A percentile compares a stretch with the other conserved stretches of the same genome.
Conservation (phyloP, 2,888 invertebrate species). For the Nysson spinosus region DNA sequence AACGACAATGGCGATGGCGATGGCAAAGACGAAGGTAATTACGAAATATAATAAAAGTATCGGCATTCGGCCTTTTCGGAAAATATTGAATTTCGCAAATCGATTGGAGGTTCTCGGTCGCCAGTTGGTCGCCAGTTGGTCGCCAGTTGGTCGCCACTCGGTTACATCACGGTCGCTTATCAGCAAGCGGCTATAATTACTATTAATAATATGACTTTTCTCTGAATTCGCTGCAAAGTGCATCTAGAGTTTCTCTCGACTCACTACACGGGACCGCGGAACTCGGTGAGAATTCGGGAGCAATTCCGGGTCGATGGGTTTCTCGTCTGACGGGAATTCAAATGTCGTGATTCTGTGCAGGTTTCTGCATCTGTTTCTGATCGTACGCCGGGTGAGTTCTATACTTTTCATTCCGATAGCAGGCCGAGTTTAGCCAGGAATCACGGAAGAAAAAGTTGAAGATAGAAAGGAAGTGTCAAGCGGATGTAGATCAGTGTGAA, state of each 20-base stretch:
- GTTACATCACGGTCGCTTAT: slow-evolving; percentile 16
- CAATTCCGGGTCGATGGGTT: background rate
- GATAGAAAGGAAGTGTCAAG: slow-evolving; percentile 34
- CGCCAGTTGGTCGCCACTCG: too few species aligned
- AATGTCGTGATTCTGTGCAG: background rate
- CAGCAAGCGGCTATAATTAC: slow-evolving; percentile 38
- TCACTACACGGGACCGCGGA: slow-evolving; percentile 20
- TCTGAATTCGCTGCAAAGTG: slow-evolving; percentile 13
- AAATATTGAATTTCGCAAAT: too few species aligned
- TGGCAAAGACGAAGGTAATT: too few species aligned
- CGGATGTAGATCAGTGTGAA: slow-evolving; percentile 11
- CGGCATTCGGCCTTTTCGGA: too few species aligned
- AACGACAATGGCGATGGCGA: too few species aligned
- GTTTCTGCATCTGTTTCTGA: too few species aligned
- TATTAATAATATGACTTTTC: slow-evolving; percentile 16
- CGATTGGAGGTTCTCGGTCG: too few species aligned
- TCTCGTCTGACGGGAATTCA: background rate
- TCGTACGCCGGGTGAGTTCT: too few species aligned
- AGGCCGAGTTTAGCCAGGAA: too few species aligned
- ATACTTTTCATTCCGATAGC: too few species aligned
- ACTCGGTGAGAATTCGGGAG: slow-evolving; percentile 7
- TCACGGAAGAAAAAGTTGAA: slow-evolving; percentile 27
- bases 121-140: too few species aligned
- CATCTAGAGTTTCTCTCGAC: slow-evolving; percentile 9
- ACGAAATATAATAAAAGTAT: too few species aligned